A percentile compares a stretch with the other conserved stretches of the same genome.
Evolutionary conservation across 1,140 invertebrate genomes (phyloP).

Genomic region (Pseudachorutes palmiensis): DNA sequence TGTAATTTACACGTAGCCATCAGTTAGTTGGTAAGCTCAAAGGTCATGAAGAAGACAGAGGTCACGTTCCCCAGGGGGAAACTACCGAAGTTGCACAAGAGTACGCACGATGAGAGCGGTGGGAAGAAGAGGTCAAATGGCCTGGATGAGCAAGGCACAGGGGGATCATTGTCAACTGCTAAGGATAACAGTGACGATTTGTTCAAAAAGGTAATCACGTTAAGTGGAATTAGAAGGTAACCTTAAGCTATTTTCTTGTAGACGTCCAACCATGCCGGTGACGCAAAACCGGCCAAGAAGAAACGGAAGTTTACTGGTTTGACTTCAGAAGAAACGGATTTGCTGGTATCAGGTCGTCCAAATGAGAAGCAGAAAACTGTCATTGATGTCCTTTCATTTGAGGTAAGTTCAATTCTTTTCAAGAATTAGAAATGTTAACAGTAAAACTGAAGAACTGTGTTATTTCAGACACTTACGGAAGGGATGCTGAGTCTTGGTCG

Average conservation of each 20-base stretch:
- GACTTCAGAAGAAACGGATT: conserved; percentile 1
- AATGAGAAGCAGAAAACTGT: not conserved
- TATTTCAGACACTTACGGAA: conserved; percentile 16
- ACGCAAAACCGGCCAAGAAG: not conserved
- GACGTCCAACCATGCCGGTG: not conserved
- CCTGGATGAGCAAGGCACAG: not conserved
- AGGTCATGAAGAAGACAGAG: not conserved
- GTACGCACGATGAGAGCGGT: not conserved
- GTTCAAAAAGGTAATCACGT: not conserved
- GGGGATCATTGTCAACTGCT: not conserved
- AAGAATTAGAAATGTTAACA: not conserved
- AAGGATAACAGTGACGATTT: not conserved
- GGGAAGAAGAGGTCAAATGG: not conserved
- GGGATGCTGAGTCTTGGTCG: conserved; percentile 20
- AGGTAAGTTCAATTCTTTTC: not conserved
- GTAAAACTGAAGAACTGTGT: not conserved
- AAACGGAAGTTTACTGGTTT: not conserved
- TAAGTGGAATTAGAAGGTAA: no score
- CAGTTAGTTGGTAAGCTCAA: no score
- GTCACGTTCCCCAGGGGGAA: conserved; percentile 1
- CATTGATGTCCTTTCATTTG: not conserved
- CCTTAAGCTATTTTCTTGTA: not conserved
- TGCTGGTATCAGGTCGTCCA: not conserved
- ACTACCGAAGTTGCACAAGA: not conserved
- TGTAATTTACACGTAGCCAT: no score